Base-by-base conservation (phyloP, 2,113 vertebrate species). In the Paralichthys olivaceus region DNA sequence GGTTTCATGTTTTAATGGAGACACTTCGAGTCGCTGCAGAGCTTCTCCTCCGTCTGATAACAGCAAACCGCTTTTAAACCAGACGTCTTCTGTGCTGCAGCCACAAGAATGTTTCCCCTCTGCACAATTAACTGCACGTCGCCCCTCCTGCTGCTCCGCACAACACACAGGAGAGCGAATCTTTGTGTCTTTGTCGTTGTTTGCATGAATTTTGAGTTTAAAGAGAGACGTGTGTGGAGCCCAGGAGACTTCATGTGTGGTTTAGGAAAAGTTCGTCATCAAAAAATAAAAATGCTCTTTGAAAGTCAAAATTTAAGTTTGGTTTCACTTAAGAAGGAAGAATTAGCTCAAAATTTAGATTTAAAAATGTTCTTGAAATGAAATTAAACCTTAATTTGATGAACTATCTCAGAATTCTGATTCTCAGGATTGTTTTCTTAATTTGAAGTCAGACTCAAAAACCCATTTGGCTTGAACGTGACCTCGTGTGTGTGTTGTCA, bases 21-120 rank as follows among this genome's bases (percentile, higher is more conserved):
- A 20, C 32, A 0, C 7, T 29, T 29, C 9, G 23, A n/a, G 53
- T 28, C 2, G 7, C 55, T 14, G 40, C 40, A 43, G 40, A 15
- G 17, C 45, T 49, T 6, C 1, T 49, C 15, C 45, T 20, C 5
- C 43, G 26, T 75, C 2, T 61, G 45, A 32, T 7, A 32, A 6
- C 32, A 7, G 32, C 6, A 37, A 79, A 59, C 17, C 60, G 60
- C 32, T 29, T 61, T 28, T 55, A 64, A 54, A 34, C 23, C 69
- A 51, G 13, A 34, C 22, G 11, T 72, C 54, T 65, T 60, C 34
- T 71, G 60, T 51, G 69, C 73, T 43, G 64, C 49, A 17, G 69
- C 77, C 23, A 69, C 74, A 71, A 73, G 82, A 73, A 75, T 28
- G 72, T 57, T 79, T 79, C 85, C 81, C 29, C 26, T 60, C 75